Evolutionary conservation across 1,140 invertebrate genomes (phyloP).

Genomic region (Rhopalosiphum padi): DNA sequence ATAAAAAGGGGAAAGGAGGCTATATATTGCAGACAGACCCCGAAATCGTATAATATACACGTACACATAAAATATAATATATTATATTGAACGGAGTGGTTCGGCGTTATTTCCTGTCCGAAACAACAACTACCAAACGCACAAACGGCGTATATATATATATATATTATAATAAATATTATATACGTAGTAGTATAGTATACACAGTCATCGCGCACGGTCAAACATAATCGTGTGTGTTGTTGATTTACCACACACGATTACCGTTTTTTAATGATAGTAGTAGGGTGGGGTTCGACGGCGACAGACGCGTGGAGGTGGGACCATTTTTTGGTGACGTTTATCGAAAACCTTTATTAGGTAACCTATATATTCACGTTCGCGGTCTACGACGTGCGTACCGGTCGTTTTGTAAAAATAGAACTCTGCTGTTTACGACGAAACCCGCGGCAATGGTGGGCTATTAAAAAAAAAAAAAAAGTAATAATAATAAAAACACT

Average conservation of each 20-base stretch:
- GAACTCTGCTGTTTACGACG: neutral
- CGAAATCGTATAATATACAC: too few species aligned
- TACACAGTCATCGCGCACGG: neutral
- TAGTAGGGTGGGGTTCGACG: neutral
- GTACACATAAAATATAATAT: neutral
- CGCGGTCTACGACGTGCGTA: neutral
- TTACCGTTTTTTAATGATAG: neutral
- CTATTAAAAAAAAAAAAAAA: neutral
- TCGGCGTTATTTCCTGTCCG: conserved; percentile 42
- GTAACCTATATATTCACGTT: neutral
- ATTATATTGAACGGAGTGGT: neutral
- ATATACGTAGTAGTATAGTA: neutral
- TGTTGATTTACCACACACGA: neutral
- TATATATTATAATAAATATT: neutral
- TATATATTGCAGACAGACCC: neutral
- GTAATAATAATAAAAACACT: conserved; percentile 1
- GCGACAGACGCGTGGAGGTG: neutral
- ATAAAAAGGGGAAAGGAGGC: conserved; percentile 21
- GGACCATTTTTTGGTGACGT: neutral
- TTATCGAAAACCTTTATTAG: neutral
- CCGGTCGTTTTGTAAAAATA: conserved; percentile 16
- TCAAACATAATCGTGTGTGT: neutral
- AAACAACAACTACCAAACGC: neutral
- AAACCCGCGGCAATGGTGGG: neutral
- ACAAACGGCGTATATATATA: neutral